Evolutionary conservation across 2,113 vertebrate genomes (phyloP).

Genomic region (Chionodraco myersi): DNA sequence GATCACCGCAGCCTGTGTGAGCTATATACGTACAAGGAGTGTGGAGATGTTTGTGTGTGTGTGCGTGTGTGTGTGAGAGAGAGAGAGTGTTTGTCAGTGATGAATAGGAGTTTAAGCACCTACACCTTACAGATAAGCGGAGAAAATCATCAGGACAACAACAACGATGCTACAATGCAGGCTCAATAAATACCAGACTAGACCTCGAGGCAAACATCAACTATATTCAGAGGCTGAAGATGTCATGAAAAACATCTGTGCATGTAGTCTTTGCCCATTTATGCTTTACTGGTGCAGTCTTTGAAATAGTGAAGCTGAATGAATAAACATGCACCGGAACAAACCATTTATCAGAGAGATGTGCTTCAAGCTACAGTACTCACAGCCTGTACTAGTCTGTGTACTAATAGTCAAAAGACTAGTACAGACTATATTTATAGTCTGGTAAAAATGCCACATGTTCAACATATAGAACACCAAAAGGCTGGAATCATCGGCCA

Average conservation of each 20-base stretch:
- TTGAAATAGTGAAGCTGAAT: slow-evolving; percentile 1
- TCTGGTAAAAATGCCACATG: not conserved
- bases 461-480: not conserved
- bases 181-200: slow-evolving; percentile 32
- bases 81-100: slow-evolving; percentile 71
- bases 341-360: not conserved
- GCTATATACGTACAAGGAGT: slow-evolving; percentile 13
- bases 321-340: no score
- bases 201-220: slow-evolving; percentile 36
- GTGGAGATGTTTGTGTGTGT: not conserved
- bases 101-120: slow-evolving; percentile 79
- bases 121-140: slow-evolving; percentile 78
- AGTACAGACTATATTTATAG: not conserved
- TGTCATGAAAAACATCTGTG: not conserved
- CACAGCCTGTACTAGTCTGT: not conserved
- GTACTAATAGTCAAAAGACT: not conserved
- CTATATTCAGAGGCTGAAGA: slow-evolving; percentile 10
- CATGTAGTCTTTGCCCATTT: not conserved
- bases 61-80: not conserved
- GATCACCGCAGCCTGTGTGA: slow-evolving; percentile 60
- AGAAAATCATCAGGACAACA: slow-evolving; percentile 76
- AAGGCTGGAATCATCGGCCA: not conserved
- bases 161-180: slow-evolving; percentile 56
- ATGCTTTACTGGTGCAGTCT: not conserved
- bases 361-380: not conserved